Conservation (phyloP, 2,113 vertebrate genomes). For the Spea bombifrons region DNA sequence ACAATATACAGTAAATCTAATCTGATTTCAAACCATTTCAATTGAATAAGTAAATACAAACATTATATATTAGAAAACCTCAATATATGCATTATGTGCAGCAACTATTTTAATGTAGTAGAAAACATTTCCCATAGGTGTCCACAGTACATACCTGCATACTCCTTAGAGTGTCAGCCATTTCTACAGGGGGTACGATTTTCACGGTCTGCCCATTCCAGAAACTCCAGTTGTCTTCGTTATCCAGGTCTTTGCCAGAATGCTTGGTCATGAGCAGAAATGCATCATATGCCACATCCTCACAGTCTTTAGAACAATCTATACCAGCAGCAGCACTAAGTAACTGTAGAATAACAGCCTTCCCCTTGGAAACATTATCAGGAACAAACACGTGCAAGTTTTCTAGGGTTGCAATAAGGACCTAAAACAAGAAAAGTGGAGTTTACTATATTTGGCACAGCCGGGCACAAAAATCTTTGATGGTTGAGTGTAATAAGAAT, state of each 20-base stretch:
- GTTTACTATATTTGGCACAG: background rate
- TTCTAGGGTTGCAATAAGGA: conserved; percentile 82
- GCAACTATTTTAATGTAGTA: too few relatives aligned
- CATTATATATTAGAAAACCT: too few relatives aligned
- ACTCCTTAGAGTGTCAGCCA: conserved; percentile 81
- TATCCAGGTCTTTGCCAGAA: conserved; percentile 59
- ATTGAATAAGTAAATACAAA: too few relatives aligned
- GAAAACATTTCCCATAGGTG: too few relatives aligned
- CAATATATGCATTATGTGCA: too few relatives aligned
- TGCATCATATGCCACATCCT: conserved; percentile 78
- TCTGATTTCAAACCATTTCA: too few relatives aligned
- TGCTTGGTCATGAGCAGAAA: conserved; percentile 90
- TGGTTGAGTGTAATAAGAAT: background rate
- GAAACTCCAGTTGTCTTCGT: conserved; percentile 67
- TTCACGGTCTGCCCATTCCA: conserved; percentile 82
- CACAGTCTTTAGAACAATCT: conserved; percentile 89
- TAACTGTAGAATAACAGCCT: conserved; percentile 82
- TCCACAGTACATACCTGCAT: conserved; percentile 75
- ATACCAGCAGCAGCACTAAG: conserved; percentile 91
- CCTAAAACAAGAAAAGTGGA: conserved; percentile 56
- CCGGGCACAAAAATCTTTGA: background rate
- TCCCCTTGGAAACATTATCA: conserved; percentile 68
- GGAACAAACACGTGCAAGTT: conserved; percentile 89
- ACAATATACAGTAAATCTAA: too few relatives aligned
- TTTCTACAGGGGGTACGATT: conserved; percentile 88